Evolutionary conservation across 2,888 invertebrate species (phyloP), one percentile per base, ranked within the genome.

Genomic region (Drosophila stalkeri): DNA sequence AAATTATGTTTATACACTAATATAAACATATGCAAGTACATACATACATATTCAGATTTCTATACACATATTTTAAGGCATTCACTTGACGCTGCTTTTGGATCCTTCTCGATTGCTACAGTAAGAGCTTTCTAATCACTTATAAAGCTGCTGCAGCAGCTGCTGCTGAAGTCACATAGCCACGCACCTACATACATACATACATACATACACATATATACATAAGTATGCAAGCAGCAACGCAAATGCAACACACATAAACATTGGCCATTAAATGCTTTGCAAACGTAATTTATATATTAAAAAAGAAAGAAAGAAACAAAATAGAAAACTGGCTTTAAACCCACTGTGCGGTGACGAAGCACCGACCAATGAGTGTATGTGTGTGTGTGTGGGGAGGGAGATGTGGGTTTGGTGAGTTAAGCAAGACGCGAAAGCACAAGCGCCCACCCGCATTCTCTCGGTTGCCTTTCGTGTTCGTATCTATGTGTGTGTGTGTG

Each of bases 321-420:
- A 39, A 6, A 16, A 39, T 16, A 27, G 39, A 47, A 56, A 35
- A 64, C 51, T 16, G 12, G 52, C 66, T 57, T 56, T 18, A 39
- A 41, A 64, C 66, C 87, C 81, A 81, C 81, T 64, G 81, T 81
- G 87, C 81, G 77, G 77, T 64, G 72, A 72, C 75, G 70, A 72
- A 65, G 64, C 54, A 39, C 20, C 39, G 43, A 64, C 47, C 44
- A 46, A 49, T 55, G 39, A 43, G 51, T 43, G 65, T 46, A 27
- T 46, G 27, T 46, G 31, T 47, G 46, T 64, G 56, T 23, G 46
- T 27, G 23, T 16, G 14, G 9, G 41, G 5, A 11, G 16, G 35
- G 37, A 23, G 56, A 12, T 52, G 35, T 55, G 49, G 54, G 65
- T 51, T 64, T 63, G 62, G 66, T 75, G 64, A 75, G 63, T 59